phyloP scores from a whole-genome alignment of 2,113 vertebrate species.

The Vidua macroura region DNA sequence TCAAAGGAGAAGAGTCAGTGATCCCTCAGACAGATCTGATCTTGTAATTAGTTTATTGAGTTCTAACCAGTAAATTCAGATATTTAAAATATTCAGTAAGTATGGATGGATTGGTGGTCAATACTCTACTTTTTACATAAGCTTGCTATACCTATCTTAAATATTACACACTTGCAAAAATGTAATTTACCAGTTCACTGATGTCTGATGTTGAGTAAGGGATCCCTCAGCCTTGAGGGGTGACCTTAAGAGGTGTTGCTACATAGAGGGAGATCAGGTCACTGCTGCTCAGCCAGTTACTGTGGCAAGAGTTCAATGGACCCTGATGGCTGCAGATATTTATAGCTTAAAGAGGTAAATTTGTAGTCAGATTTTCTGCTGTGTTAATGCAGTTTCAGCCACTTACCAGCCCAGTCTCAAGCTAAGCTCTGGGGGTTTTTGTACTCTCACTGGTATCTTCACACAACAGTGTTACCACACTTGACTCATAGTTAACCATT shows the following conservation, averaged over 20 bases:
- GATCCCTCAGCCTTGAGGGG: background rate
- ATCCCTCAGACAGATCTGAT: background rate
- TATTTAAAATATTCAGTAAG: background rate
- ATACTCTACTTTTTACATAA: background rate
- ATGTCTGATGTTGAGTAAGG: background rate
- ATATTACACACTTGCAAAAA: background rate
- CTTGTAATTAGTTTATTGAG: background rate
- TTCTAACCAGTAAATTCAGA: background rate
- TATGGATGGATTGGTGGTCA: background rate
- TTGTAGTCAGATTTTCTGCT: background rate
- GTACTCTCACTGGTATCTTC: background rate
- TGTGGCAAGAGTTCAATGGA: fast-evolving
- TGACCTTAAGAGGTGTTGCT: background rate
- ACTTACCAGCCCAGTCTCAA: background rate
- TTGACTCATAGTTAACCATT: background rate
- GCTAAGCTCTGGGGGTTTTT: background rate
- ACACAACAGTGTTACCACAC: background rate
- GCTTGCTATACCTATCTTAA: background rate
- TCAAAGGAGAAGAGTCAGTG: background rate
- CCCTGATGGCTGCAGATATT: background rate
- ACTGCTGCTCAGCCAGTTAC: background rate
- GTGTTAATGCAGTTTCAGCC: background rate
- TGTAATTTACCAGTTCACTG: background rate
- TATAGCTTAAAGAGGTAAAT: background rate
- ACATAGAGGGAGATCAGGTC: background rate